These are phyloP conservation scores for Pasiphila rectangulata DNA, from an alignment of 2,888 invertebrate species.

Conservation along the genomic window DNA sequence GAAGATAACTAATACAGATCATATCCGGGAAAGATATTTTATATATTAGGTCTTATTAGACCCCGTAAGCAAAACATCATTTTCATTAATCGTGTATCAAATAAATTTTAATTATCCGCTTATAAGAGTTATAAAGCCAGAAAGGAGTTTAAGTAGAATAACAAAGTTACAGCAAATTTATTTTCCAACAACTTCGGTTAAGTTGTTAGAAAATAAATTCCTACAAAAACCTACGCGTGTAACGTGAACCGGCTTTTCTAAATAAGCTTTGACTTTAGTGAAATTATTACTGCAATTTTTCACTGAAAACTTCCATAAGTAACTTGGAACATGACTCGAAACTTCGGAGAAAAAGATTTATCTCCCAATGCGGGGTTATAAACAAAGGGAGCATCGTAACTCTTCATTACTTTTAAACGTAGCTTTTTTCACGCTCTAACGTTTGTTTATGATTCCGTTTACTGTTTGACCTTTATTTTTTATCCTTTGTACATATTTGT, in stretches of 20 bases:
- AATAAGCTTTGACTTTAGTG: constrained; percentile 28
- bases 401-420: constrained; percentile 40
- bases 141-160: too few species aligned
- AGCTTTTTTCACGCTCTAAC: constrained; percentile 34
- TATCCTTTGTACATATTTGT: constrained; percentile 1
- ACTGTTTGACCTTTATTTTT: constrained; percentile 37
- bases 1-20: too few species aligned
- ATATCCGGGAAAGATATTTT: too few species aligned
- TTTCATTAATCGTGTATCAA: too few species aligned
- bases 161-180: too few species aligned
- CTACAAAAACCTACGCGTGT: background rate
- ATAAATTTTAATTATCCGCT: too few species aligned
- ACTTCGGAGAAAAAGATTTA: constrained; percentile 52
- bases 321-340: constrained; percentile 52
- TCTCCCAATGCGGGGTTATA: constrained; percentile 45
- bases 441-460: constrained; percentile 40
- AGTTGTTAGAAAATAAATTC: too few species aligned
- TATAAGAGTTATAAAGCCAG: too few species aligned
- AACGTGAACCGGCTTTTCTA: background rate
- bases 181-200: too few species aligned
- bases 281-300: constrained; percentile 74
- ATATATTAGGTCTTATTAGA: too few species aligned
- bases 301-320: constrained; percentile 64
- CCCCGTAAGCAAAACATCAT: too few species aligned
- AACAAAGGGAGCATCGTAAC: constrained; percentile 37